Evolutionary conservation across 30 jellyfish, hydroid and myxozoan genomes (phyloP).

Genomic region (Turritopsis dohrnii): DNA sequence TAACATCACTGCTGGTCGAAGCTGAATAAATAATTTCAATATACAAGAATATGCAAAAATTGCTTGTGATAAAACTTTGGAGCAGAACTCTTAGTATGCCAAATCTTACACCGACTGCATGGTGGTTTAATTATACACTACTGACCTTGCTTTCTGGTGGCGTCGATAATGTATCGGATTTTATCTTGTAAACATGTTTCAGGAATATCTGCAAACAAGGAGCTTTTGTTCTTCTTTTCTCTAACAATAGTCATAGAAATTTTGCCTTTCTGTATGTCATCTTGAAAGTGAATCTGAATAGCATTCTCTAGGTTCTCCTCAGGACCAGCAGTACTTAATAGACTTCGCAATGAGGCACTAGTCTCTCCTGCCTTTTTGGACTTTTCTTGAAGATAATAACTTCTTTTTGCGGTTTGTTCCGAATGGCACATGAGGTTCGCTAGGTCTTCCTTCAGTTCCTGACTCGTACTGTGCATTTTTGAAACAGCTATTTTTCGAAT

Average conservation of each 20-base stretch:
- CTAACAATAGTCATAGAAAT: neutral
- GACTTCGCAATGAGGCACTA: neutral
- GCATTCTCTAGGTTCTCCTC: conserved; percentile 2
- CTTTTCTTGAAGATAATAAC: neutral
- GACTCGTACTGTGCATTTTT: neutral
- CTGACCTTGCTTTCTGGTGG: too few relatives aligned
- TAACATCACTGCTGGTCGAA: neutral
- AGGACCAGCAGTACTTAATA: neutral
- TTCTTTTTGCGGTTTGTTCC: neutral
- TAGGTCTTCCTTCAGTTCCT: neutral
- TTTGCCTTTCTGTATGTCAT: neutral
- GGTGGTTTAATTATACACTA: too few relatives aligned
- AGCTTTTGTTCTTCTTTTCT: neutral
- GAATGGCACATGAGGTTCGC: neutral
- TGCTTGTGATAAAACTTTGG: neutral
- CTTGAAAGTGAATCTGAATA: neutral
- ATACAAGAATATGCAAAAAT: too few relatives aligned
- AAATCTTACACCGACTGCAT: too few relatives aligned
- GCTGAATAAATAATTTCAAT: too few relatives aligned
- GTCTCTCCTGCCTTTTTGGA: conserved; percentile 13
- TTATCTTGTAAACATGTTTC: neutral
- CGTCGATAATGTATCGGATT: neutral
- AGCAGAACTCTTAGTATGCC: neutral
- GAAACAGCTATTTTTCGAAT: conserved; percentile 24
- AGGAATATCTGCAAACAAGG: neutral